Evolutionary conservation across 2,797 vertebrate genomes (phyloP).

Genomic region (Hylomyscus alleni): DNA sequence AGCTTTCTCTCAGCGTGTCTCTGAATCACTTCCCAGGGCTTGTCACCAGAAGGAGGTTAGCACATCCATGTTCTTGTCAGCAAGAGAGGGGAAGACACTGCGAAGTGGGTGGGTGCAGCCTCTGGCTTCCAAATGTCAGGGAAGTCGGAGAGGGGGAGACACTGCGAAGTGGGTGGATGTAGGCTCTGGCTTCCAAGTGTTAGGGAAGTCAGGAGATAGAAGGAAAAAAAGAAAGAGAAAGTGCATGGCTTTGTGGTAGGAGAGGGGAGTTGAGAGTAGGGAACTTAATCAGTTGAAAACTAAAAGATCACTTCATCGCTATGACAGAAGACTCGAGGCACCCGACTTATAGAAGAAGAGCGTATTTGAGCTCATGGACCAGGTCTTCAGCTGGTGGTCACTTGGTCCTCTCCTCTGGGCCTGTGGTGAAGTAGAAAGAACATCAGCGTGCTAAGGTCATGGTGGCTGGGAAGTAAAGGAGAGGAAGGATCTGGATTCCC

Average conservation of each 20-base stretch:
- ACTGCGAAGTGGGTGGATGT: fast-evolving
- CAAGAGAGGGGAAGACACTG: too few relatives aligned
- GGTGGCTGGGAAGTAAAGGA: not conserved
- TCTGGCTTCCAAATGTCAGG: too few relatives aligned
- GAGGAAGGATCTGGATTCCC: not conserved
- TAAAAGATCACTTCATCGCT: not conserved
- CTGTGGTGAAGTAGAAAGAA: not conserved
- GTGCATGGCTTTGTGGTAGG: not conserved
- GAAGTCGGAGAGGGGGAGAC: too few relatives aligned
- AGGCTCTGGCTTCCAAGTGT: not conserved
- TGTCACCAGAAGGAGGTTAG: not conserved
- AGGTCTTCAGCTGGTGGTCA: not conserved
- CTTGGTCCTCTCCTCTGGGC: not conserved
- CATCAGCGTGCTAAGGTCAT: too few relatives aligned
- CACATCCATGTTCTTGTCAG: not conserved
- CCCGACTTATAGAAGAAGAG: not conserved
- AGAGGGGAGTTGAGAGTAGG: not conserved
- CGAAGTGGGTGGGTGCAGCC: fast-evolving
- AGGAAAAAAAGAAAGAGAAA: not conserved
- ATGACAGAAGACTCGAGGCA: not conserved
- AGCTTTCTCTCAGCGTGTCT: not conserved
- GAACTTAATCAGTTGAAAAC: not conserved
- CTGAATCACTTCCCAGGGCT: not conserved
- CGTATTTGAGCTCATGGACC: not conserved
- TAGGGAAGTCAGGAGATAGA: not conserved